Percentiles rank a stretch among this genome's conserved stretches.
Conservation (phyloP, 2,113 vertebrate species). For the Clarias macrocephalus region DNA sequence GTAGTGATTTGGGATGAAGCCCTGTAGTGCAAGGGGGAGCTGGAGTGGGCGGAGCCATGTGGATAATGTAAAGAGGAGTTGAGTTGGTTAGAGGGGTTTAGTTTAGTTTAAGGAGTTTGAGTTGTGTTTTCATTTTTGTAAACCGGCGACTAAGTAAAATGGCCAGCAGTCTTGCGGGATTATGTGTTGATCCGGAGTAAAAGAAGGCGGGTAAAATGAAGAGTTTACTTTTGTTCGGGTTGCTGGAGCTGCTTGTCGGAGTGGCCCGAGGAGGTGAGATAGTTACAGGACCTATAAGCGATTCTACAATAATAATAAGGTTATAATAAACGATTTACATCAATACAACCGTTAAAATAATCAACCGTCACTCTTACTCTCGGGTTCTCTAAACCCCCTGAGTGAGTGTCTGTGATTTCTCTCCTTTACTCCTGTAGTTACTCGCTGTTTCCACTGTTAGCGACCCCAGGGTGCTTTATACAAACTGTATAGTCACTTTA, state of each 20-base stretch:
- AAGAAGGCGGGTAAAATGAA: slow-evolving; percentile 23
- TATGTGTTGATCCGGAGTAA: neutral
- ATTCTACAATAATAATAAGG: neutral
- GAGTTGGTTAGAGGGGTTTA: slow-evolving; percentile 28
- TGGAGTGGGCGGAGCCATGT: slow-evolving; percentile 32
- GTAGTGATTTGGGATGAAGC: neutral
- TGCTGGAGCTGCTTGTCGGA: slow-evolving; percentile 37
- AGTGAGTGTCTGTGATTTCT: too few species aligned
- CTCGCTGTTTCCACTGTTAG: neutral
- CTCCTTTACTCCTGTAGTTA: neutral
- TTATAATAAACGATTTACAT: neutral
- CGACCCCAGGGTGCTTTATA: neutral
- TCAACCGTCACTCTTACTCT: neutral
- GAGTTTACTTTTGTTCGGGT: slow-evolving; percentile 24
- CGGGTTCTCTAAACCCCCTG: neutral
- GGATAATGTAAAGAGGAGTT: neutral
- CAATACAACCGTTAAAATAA: neutral
- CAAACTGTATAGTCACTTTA: neutral
- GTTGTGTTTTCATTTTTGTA: neutral
- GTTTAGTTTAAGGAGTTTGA: neutral
- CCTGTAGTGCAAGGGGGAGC: neutral
- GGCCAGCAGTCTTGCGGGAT: neutral
- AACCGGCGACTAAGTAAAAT: neutral
- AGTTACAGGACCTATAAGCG: neutral
- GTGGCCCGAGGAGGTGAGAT: slow-evolving; percentile 48